phyloP scores from a whole-genome alignment of 2,797 vertebrate species.

The Fringilla coelebs region DNA sequence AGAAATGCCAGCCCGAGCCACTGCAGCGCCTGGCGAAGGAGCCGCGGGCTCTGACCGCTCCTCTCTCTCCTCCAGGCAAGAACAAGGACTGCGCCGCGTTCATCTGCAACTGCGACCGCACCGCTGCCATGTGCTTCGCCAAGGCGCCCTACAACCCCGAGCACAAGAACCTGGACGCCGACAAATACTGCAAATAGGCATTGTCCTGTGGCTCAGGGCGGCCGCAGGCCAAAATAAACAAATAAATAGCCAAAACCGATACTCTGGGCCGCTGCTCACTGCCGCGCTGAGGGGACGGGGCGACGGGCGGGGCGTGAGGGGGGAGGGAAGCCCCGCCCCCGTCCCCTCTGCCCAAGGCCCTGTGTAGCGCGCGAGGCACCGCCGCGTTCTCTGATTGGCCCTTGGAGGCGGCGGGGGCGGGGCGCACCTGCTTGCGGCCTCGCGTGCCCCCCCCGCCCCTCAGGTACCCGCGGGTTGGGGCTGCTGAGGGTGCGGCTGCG shows the following conservation, averaged over 20 bases:
- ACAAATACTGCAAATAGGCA: background rate
- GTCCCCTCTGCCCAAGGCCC: background rate
- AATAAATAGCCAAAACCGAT: rapidly evolving
- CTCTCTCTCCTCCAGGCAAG: constrained; percentile 51
- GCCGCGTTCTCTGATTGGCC: background rate
- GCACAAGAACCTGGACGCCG: background rate
- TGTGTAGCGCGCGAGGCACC: rapidly evolving
- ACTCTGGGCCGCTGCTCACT: rapidly evolving
- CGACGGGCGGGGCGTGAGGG: rapidly evolving
- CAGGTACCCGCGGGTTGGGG: background rate
- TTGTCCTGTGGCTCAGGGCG: rapidly evolving
- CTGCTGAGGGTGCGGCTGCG: no score
- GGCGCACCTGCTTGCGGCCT: background rate
- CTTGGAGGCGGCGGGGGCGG: background rate
- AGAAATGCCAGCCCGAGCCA: background rate
- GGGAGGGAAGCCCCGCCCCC: background rate
- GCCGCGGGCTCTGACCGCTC: background rate
- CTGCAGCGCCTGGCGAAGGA: background rate
- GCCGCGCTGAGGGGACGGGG: rapidly evolving
- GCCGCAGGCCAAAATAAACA: background rate
- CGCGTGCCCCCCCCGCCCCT: background rate
- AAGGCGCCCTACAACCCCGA: constrained; percentile 59
- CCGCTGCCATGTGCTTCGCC: constrained; percentile 80
- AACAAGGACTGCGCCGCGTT: constrained; percentile 75
- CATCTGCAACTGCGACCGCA: constrained; percentile 82